Evolutionary conservation across 2,888 invertebrate species (phyloP), one percentile per base, ranked within the genome.

Genomic region (Scaptomyza reducta): DNA sequence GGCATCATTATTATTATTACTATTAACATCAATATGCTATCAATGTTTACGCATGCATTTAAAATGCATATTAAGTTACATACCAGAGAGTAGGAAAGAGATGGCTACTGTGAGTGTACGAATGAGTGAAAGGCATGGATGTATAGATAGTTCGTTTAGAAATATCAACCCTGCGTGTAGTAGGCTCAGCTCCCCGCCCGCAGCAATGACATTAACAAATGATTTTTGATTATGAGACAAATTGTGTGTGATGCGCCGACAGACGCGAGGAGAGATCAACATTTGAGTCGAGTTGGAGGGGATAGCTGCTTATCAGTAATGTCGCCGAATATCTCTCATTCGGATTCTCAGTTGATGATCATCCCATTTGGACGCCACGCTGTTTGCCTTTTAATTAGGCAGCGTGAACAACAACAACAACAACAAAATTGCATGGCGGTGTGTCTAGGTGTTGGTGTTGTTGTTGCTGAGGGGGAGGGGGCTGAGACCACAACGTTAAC

Each of bases 201-300:
- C 77, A 74, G 76, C 41, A 55, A 70, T 79, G 87, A 85, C 87
- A 82, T 77, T 79, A 70, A 87, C 85, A 88, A 87, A 87, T 87
- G 87, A 88, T 78, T 81, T 87, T 87, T 85, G 88, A 87, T 88
- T 88, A 77, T 69, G 79, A 84, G 87, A 87, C 87, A 88, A 87
- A 88, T 87, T 87, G 78, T 85, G 41, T 77, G 38, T 72, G 74
- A 79, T 72, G 87, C 78, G 77, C 78, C 82, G 85, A 69, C 70
- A 71, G 62, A 60, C 61, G 41, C 57, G 40, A 42, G 42, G 50
- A 35, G 22, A 51, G 58, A 62, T 77, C 64, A 42, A 9, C 49
- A 13, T 35, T 35, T 11, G 9, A 18, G 9, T n/a, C 11, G 22
- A 22, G 22, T n/a, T 33, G n/a, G 9, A 14, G 27, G 44, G 33